These are phyloP conservation scores for Drosophila arizonae DNA, from an alignment of 1,140 invertebrate species.

Conservation along the genomic window DNA sequence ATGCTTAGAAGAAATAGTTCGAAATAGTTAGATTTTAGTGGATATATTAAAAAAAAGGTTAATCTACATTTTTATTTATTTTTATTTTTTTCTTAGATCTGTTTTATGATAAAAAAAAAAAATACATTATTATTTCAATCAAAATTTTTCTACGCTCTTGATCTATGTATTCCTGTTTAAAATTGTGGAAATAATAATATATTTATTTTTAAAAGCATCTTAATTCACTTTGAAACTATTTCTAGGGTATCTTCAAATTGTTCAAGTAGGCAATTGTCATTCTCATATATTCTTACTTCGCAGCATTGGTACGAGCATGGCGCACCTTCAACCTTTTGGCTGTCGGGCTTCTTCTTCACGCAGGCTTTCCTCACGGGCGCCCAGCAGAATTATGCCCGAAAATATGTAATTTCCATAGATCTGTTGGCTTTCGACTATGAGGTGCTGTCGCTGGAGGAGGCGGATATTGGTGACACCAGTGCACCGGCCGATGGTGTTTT, in stretches of 20 bases:
- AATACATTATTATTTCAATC: too few species aligned
- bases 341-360: constrained; percentile 97
- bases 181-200: too few species aligned
- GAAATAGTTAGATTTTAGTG: too few species aligned
- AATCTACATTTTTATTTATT: too few species aligned
- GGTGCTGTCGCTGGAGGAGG: constrained; percentile 83
- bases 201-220: too few species aligned
- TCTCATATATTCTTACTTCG: constrained; percentile 13
- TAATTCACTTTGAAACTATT: too few species aligned
- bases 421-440: constrained; percentile 93
- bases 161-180: too few species aligned
- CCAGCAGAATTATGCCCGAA: constrained; percentile 96
- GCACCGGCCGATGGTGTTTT: constrained; percentile 92
- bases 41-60: too few species aligned
- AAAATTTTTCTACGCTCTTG: too few species aligned
- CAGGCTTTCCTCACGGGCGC: constrained; percentile 97
- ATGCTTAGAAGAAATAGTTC: too few species aligned
- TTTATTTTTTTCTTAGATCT: too few species aligned
- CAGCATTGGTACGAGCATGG: constrained; percentile 93
- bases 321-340: constrained; percentile 92
- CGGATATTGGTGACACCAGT: constrained; percentile 55
- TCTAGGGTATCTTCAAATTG: background rate
- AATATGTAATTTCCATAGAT: constrained; percentile 95
- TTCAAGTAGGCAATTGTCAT: background rate
- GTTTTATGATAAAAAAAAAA: too few species aligned